Evolutionary conservation across 2,888 invertebrate species (phyloP).

Genomic region (Eupithecia centaureata): DNA sequence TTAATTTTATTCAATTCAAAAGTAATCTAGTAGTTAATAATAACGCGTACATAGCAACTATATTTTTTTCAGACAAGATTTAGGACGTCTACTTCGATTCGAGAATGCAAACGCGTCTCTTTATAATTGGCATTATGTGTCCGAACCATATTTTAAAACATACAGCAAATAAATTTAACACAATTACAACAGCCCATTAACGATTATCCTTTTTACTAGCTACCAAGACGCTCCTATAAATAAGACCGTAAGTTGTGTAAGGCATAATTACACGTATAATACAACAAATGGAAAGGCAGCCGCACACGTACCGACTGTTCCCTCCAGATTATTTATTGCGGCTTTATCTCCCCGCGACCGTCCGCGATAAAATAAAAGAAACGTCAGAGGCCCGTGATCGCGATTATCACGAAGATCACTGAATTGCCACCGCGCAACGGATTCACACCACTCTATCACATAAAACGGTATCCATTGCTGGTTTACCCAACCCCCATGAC

Average conservation of each 20-base stretch:
- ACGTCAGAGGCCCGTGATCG: slow-evolving; percentile 76
- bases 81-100: neutral
- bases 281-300: slow-evolving; percentile 77
- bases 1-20: neutral
- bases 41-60: slow-evolving; percentile 5
- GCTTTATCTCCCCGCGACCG: slow-evolving; percentile 77
- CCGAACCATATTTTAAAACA: slow-evolving; percentile 39
- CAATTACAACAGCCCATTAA: slow-evolving; percentile 65
- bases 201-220: slow-evolving; percentile 64
- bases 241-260: slow-evolving; percentile 61
- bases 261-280: slow-evolving; percentile 77
- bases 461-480: slow-evolving; percentile 45
- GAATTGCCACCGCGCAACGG: slow-evolving; percentile 64
- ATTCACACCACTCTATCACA: slow-evolving; percentile 43
- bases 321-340: slow-evolving; percentile 77
- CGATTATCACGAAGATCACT: slow-evolving; percentile 79
- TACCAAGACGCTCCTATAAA: slow-evolving; percentile 49
- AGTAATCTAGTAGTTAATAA: neutral
- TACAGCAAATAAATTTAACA: slow-evolving; percentile 57
- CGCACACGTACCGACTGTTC: slow-evolving; percentile 71
- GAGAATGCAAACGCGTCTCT: slow-evolving; percentile 11
- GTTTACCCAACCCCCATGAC: slow-evolving; percentile 10
- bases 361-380: slow-evolving; percentile 81
- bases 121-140: slow-evolving; percentile 27
- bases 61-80: neutral